Evolutionary conservation across 2,797 vertebrate genomes (phyloP).

Genomic region (Cottoperca gobio): DNA sequence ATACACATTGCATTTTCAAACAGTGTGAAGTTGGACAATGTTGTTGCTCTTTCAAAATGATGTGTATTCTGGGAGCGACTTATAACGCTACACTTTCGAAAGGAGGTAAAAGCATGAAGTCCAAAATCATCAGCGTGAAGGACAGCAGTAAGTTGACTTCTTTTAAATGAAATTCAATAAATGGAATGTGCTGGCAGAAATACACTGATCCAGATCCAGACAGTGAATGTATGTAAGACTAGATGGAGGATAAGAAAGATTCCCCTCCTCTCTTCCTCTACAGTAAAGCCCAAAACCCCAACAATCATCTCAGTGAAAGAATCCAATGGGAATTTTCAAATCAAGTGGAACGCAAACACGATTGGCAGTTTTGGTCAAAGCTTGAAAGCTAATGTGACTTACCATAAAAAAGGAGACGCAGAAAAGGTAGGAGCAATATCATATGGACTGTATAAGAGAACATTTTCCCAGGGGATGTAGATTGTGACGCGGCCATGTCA

Average conservation of each 20-base stretch:
- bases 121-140: accelerated
- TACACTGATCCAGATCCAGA: neutral
- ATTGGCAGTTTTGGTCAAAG: accelerated
- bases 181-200: neutral
- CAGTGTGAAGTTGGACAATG: constrained; percentile 22
- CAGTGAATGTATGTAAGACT: neutral
- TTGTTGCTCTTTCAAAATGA: neutral
- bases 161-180: neutral
- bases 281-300: constrained; percentile 70
- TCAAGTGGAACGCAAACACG: constrained; percentile 53
- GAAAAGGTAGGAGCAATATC: constrained; percentile 20
- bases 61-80: accelerated
- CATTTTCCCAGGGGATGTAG: neutral
- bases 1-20: accelerated
- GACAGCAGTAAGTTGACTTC: constrained; percentile 44
- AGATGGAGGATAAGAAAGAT: neutral
- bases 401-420: constrained; percentile 47
- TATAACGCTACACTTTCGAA: constrained; percentile 1
- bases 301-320: constrained; percentile 22
- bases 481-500: neutral
- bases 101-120: accelerated
- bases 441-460: accelerated
- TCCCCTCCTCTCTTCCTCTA: neutral
- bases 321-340: constrained; percentile 18
- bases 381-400: neutral